Evolutionary conservation across 2,797 vertebrate species (phyloP), one percentile per base, ranked within the genome.

Genomic region (Microcaecilia unicolor): DNA sequence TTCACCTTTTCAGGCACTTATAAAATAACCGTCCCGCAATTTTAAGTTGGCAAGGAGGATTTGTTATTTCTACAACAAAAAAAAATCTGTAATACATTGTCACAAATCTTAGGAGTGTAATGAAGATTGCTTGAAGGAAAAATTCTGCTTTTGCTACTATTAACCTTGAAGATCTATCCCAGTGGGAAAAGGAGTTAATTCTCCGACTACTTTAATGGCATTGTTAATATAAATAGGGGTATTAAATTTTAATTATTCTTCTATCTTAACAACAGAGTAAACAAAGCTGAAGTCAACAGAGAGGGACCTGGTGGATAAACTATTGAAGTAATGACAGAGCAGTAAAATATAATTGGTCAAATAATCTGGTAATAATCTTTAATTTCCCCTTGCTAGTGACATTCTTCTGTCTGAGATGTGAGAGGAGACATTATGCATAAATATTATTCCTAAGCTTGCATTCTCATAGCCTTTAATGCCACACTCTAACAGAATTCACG

Each of bases 321-420:
- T 2, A 9, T 28, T 30, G 10, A 34, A 44, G 35, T 30, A 35
- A 44, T 40, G 19, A 35, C 4, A 22, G n/a, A 30, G 9, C 4
- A 22, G 41, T 24, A 28, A 13, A 22, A 4, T 15, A 18, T 9
- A 34, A 33, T 15, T 34, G n/a, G 16, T 9, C 13, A 10, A 8
- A n/a, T 12, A 31, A 24, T 14, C 11, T n/a, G n/a, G n/a, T n/a
- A n/a, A n/a, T n/a, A n/a, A n/a, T n/a, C 26, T 24, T 10, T 3
- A 4, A 5, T 24, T 22, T 5, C 3, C 2, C 4, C 29, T 12
- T 4, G 13, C 21, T 2, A 4, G 13, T 3, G 4, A 31, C 3
- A 3, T 11, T 14, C 9, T 31, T 22, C 5, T 3, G 25, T 13
- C 12, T 1, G 2, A 11, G 15, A 19, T n/a, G 18, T 25, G 24